Base-by-base conservation (phyloP, 2,797 vertebrate species). In the Psittacula echo region DNA sequence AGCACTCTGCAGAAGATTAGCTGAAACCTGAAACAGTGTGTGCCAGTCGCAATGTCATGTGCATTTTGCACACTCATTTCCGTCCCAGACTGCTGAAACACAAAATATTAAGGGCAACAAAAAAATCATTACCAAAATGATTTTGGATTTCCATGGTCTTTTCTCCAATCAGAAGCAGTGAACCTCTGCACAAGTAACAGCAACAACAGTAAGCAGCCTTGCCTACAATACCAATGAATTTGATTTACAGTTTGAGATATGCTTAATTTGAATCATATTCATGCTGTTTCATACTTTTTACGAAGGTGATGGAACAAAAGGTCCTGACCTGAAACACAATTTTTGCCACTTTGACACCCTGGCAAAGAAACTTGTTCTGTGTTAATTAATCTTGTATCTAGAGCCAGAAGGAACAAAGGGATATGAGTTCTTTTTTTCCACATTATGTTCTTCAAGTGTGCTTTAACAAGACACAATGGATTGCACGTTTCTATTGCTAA, bases 11-110 rank as follows among this genome's bases (percentile, higher is more conserved):
- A 83, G 65, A 83, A 24, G 34, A 85, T 89, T 85, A 85, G 71
- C 27, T 50, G 75, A 94, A 92, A 85, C 29, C 24, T 77, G 77
- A 93, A 95, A 13, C 51, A 75, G 16, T 0, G 2, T 87, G 26
- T 20, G 2, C 66, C 61, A 75, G 80, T 71, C 0, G 0, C 2
- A 13, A 16, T 18, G 24, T 86, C 77, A 74, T 0, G 0, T 29
- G 32, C 3, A 1, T 71, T 78, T 50, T 51, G 13, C 0, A 0
- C 24, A 30, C 26, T 64, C 7, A 13, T 60, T 79, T 89, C 42
- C 2, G 0, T 30, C 65, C 48, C 42, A 76, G 32, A 42, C 6
- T 47, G 27, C 9, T 39, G 71, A 88, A 93, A 93, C 8, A 44
- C 11, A 75, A 62, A 80, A 78, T 67, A 84, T 44, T 44, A 76